Base-by-base conservation (phyloP, 2,113 vertebrate species). In the Macquaria ambigua region DNA sequence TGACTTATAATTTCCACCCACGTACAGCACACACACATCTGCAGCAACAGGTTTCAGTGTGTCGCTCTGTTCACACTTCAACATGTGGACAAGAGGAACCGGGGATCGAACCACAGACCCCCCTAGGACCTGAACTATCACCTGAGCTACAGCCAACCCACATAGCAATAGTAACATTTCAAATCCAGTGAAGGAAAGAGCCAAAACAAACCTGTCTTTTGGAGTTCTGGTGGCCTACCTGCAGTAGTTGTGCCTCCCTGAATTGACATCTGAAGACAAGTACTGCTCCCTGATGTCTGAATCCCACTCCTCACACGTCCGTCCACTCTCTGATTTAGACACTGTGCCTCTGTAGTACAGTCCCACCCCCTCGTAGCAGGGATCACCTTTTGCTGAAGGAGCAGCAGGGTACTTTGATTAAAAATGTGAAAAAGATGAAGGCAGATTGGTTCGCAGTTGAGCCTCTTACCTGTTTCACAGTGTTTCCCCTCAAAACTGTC, bases 171-270 rank as follows among this genome's bases (percentile, higher is more conserved):
- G 46, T 14, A 14, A 12, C 43, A 46, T 46, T 16, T 48, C 5
- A 48, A 48, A 48, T 48, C 46, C 46, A 48, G 1, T 16, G 46
- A 15, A 18, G 48, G 16, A 50, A 16, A 50, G 6, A 5, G 5
- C 48, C 16, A 20, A 6, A 50, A 18, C 48, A 53, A 21, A 6
- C 5, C 46, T 53, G 52, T 53, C 50, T 52, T 21, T 50, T 50
- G 12, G 41, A 37, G 25, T 66, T 0, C 5, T 15, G 41, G 28
- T 9, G n/a, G 31, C 16, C 2, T 41, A 94, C 95, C 95, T 94
- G 94, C 95, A 96, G 92, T 93, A 92, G 89, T 95, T 96, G 92
- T 96, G 95, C n/a, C 74, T 86, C 55, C 94, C 92, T 12, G 85
- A n/a, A 0, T 82, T 10, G 43, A 87, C 14, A 11, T 94, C 89